These are phyloP conservation scores for Psix sp. DNA, from an alignment of 1,140 invertebrate genomes.

Conservation along the genomic window DNA sequence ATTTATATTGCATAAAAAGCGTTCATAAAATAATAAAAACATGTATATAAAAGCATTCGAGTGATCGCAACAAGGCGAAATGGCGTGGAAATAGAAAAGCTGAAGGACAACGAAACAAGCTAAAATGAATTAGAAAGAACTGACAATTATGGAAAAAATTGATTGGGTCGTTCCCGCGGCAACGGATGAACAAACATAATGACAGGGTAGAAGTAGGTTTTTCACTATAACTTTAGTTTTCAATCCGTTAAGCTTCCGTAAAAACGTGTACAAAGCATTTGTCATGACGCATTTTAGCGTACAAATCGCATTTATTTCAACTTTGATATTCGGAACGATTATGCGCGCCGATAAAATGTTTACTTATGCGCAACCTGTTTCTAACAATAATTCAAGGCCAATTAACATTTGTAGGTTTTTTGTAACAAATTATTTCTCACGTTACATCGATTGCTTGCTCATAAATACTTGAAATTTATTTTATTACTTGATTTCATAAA, in stretches of 20 bases:
- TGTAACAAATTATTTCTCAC: neutral
- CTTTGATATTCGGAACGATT: constrained; percentile 11
- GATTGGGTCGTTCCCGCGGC: constrained; percentile 75
- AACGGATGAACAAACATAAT: constrained; percentile 74
- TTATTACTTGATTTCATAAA: too few species aligned
- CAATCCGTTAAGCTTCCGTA: constrained; percentile 35
- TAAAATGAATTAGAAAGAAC: too few species aligned
- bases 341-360: constrained; percentile 23
- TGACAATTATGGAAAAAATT: constrained; percentile 52
- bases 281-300: constrained; percentile 20
- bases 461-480: neutral
- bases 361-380: constrained; percentile 14
- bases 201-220: constrained; percentile 44
- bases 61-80: too few species aligned
- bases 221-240: constrained; percentile 47
- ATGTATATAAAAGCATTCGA: too few species aligned
- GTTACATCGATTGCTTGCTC: too few species aligned
- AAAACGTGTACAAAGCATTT: constrained; percentile 14
- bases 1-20: too few species aligned
- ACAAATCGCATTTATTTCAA: constrained; percentile 5
- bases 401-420: constrained; percentile 69
- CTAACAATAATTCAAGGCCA: constrained; percentile 44
- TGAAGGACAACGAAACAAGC: too few species aligned
- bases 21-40: too few species aligned
- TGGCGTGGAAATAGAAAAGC: neutral